A percentile compares a stretch with the other conserved stretches of the same genome.
These are phyloP conservation scores for Arbacia lixula DNA, from an alignment of 53 echinoderm and acorn worm genomes.

Conservation along the genomic window DNA sequence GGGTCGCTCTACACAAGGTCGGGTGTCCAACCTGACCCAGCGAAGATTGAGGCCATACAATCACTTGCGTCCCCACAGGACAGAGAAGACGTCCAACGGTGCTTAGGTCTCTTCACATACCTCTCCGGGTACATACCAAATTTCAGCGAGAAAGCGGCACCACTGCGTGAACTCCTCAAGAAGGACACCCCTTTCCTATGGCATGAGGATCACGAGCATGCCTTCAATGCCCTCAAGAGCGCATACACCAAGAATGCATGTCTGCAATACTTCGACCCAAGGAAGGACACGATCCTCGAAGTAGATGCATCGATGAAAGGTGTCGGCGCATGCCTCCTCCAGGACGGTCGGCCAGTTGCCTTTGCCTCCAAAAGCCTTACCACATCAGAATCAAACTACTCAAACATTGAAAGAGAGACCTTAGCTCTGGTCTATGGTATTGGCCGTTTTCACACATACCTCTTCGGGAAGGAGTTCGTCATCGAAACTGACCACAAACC, in stretches of 20 bases:
- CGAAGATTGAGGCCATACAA: conserved; percentile 23
- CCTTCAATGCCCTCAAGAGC: neutral
- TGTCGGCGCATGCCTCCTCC: conserved; percentile 58
- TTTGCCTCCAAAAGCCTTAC: conserved; percentile 68
- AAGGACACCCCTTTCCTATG: conserved; percentile 29
- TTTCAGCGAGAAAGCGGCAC: too few relatives aligned
- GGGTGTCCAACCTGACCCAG: conserved; percentile 40
- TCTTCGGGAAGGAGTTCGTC: conserved; percentile 60
- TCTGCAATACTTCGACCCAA: conserved; percentile 46
- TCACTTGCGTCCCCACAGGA: too few relatives aligned
- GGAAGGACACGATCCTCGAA: conserved; percentile 41
- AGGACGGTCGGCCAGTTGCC: conserved; percentile 58
- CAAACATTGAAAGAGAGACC: conserved; percentile 72
- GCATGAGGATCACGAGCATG: conserved; percentile 48
- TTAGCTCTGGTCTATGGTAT: conserved; percentile 64
- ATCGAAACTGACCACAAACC: conserved; percentile 73
- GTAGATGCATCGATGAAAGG: conserved; percentile 63
- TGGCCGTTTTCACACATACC: conserved; percentile 66
- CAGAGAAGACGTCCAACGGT: too few relatives aligned
- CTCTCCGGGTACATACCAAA: too few relatives aligned
- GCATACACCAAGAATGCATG: conserved; percentile 7
- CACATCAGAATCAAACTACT: conserved; percentile 67
- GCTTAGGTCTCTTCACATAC: too few relatives aligned
- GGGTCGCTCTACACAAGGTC: conserved; percentile 51
- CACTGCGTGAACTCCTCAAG: too few relatives aligned